Base-by-base conservation (phyloP, 2,113 vertebrate species). In the Geococcyx californianus region DNA sequence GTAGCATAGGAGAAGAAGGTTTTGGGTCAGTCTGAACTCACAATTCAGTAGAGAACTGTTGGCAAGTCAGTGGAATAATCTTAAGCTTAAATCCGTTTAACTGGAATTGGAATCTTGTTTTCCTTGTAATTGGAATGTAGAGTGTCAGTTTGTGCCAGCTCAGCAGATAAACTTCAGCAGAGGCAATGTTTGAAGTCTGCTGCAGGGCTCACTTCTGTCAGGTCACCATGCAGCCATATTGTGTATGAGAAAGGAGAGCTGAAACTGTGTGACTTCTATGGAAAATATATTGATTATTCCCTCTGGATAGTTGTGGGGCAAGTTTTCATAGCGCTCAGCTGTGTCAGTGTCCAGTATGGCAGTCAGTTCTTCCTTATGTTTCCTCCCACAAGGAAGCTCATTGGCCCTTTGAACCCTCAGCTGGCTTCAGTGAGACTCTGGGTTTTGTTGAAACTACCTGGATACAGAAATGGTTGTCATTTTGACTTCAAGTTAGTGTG, bases 221-320 rank as follows among this genome's bases (percentile, higher is more conserved):
- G 64, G 33, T 64, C 77, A 69, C 19, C 7, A 1, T 68, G 23
- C 25, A 55, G 63, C 42, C 26, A 23, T 34, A 8, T 26, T 29
- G 13, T 34, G 5, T 33, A 0, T 31, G 19, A 26, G 67, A 66
- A 31, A 18, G 26, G 45, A 76, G 79, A 80, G 52, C 23, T 51
- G 78, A 80, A 80, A 47, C 55, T 49, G 0, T 14, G 16, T 40
- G 36, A 11, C 17, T 82, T 90, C 16, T 54, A 1, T 84, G 38
- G 54, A 51, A 67, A 70, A 42, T 24, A 3, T 0, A 19, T 18
- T 0, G 3, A 2, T 49, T 90, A 17, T 86, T 40, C 7, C 23
- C 9, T 52, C 45, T 88, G 63, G 21, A 5, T 70, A 76, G 45
- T 38, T 55, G 4, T 24, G 47, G 45, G 60, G 33, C 29, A 70